These are phyloP conservation scores for Spinus olivaceus DNA, from an alignment of 2,797 vertebrate genomes.

Conservation along the genomic window DNA sequence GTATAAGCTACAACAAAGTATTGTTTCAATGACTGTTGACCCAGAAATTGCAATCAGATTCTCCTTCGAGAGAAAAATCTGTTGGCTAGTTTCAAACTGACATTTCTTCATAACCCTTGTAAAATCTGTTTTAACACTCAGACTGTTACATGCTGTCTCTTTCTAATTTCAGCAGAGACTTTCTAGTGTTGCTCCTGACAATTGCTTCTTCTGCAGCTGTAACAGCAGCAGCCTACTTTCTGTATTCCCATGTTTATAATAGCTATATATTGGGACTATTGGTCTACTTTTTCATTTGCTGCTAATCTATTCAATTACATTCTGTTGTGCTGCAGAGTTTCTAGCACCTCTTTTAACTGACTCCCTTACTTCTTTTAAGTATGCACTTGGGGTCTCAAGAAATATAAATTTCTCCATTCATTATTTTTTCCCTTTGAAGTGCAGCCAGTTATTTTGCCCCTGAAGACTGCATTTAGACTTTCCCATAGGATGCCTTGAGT, in stretches of 20 bases:
- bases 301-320: conserved; percentile 44
- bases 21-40: neutral
- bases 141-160: neutral
- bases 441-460: conserved; percentile 42
- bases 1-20: neutral
- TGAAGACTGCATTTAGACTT: conserved; percentile 26
- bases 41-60: neutral
- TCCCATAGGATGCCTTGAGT: conserved; percentile 21
- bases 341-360: conserved; percentile 50
- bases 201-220: neutral
- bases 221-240: conserved; percentile 31
- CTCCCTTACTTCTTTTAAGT: conserved; percentile 41
- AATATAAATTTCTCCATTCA: conserved; percentile 41
- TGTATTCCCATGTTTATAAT: conserved; percentile 15
- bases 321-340: conserved; percentile 32
- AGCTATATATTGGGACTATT: neutral
- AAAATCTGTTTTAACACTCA: conserved; percentile 10
- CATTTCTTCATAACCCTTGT: conserved; percentile 1
- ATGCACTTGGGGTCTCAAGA: conserved; percentile 20
- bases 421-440: conserved; percentile 59
- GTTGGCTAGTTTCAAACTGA: neutral
- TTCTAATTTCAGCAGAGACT: neutral
- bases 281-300: conserved; percentile 32
- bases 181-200: neutral
- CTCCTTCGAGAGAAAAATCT: neutral